phyloP scores from a whole-genome alignment of 2,888 invertebrate species.

The Drosophila subsilvestris region DNA sequence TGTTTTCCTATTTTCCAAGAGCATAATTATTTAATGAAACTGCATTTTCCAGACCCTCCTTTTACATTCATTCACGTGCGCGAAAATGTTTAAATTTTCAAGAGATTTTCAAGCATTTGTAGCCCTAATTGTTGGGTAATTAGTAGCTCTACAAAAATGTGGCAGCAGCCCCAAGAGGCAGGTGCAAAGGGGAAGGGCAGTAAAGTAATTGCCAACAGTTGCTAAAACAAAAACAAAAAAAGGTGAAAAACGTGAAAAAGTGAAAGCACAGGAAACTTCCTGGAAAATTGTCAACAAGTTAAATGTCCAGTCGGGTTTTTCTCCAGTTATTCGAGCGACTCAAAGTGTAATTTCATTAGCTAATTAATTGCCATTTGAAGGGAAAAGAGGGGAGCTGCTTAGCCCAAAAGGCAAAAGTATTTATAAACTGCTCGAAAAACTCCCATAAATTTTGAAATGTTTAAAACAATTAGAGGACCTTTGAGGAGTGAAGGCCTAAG shows the following conservation, averaged over 20 bases:
- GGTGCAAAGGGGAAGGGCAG: slow-evolving; percentile 36
- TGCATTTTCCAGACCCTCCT: slow-evolving; percentile 36
- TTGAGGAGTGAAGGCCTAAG: background rate
- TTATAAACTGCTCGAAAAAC: slow-evolving; percentile 35
- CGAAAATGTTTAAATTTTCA: slow-evolving; percentile 10
- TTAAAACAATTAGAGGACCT: slow-evolving; percentile 32
- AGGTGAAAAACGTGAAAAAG: background rate
- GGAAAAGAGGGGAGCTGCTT: background rate
- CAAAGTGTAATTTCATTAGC: slow-evolving; percentile 68
- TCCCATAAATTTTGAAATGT: slow-evolving; percentile 31
- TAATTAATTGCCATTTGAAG: slow-evolving; percentile 62
- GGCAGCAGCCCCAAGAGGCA: slow-evolving; percentile 9
- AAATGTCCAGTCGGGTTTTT: slow-evolving; percentile 25
- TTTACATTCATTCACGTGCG: slow-evolving; percentile 4
- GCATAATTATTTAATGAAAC: slow-evolving; percentile 66
- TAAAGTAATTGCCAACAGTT: slow-evolving; percentile 25
- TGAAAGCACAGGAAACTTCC: slow-evolving; percentile 22
- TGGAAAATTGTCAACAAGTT: slow-evolving; percentile 44
- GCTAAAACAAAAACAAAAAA: slow-evolving; percentile 15
- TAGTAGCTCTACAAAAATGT: background rate
- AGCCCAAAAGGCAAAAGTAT: slow-evolving; percentile 33
- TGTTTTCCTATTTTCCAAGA: too few relatives aligned
- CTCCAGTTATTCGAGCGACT: slow-evolving; percentile 19
- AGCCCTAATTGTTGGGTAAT: background rate
- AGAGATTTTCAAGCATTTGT: slow-evolving; percentile 30